Percentiles rank a stretch among this genome's conserved stretches.
Evolutionary conservation across 1,140 invertebrate species (phyloP).

Genomic region (Drosophila asahinai): DNA sequence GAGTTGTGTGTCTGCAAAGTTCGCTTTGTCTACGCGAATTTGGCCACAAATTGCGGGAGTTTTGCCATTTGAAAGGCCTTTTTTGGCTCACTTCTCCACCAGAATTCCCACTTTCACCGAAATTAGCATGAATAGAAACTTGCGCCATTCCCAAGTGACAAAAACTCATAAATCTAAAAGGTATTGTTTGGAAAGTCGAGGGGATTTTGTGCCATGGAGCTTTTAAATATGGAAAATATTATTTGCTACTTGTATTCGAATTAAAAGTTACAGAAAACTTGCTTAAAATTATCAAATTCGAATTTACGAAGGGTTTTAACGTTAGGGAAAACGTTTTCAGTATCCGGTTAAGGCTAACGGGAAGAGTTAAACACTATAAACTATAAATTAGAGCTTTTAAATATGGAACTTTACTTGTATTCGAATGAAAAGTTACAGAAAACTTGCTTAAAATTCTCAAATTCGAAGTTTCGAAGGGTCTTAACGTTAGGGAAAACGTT

Average conservation of each 20-base stretch:
- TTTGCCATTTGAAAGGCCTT: slow-evolving; percentile 42
- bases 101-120: slow-evolving; percentile 17
- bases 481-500: too few species aligned
- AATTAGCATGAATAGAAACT: slow-evolving; percentile 15
- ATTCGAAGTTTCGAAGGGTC: too few species aligned
- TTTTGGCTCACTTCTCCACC: slow-evolving; percentile 5
- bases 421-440: neutral
- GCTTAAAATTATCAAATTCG: neutral
- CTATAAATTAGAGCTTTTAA: neutral
- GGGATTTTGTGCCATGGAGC: neutral
- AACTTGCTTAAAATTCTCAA: neutral
- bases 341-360: too few species aligned
- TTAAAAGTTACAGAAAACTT: neutral
- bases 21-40: slow-evolving; percentile 8
- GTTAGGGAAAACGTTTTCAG: too few species aligned
- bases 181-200: neutral
- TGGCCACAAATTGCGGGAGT: slow-evolving; percentile 33
- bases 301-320: too few species aligned
- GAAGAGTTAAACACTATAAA: too few species aligned
- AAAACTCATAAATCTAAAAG: neutral
- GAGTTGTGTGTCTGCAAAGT: slow-evolving; percentile 58
- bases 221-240: neutral
- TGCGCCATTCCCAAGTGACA: slow-evolving; percentile 6
- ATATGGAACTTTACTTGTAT: too few species aligned
- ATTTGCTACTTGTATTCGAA: too few species aligned